Percentiles rank a stretch among this genome's conserved stretches.
Conservation (phyloP, 92 coral and sea anemone species). For the Zoanthus sansibaricus region DNA sequence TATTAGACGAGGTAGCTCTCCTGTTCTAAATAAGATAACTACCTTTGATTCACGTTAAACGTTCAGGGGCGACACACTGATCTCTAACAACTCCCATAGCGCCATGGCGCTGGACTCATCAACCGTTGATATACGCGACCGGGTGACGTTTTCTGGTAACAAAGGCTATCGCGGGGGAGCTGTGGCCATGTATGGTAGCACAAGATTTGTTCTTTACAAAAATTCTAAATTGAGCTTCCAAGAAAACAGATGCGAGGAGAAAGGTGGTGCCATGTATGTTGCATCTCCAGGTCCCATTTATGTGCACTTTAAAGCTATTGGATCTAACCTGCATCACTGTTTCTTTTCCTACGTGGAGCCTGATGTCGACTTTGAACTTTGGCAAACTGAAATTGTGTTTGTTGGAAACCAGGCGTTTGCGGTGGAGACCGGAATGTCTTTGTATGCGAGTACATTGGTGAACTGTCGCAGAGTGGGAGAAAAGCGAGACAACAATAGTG, state of each 20-base stretch:
- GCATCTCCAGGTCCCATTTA: slow-evolving; percentile 59
- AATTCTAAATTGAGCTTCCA: slow-evolving; percentile 47
- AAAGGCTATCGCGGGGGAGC: slow-evolving; percentile 62
- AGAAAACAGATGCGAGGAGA: slow-evolving; percentile 45
- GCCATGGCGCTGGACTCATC: slow-evolving; percentile 61
- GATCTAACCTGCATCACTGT: slow-evolving; percentile 54
- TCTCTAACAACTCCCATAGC: slow-evolving; percentile 56
- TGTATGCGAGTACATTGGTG: slow-evolving; percentile 28
- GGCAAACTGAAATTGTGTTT: slow-evolving; percentile 61
- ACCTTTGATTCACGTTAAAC: not conserved
- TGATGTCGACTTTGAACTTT: slow-evolving; percentile 28
- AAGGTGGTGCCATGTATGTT: slow-evolving; percentile 61
- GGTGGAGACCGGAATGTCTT: slow-evolving; percentile 18
- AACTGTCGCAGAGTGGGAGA: slow-evolving; percentile 31
- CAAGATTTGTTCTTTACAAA: slow-evolving; percentile 44
- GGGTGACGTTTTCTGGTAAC: slow-evolving; percentile 51
- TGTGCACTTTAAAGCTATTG: slow-evolving; percentile 36
- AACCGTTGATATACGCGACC: slow-evolving; percentile 47
- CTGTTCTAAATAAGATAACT: not conserved
- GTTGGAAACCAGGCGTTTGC: slow-evolving; percentile 15
- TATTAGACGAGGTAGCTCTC: no score
- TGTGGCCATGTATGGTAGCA: slow-evolving; percentile 62
- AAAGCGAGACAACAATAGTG: slow-evolving; percentile 24
- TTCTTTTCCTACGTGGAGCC: slow-evolving; percentile 58
- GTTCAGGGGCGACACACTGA: slow-evolving; percentile 28